These are phyloP conservation scores for Meloidogyne chitwoodi DNA, from an alignment of 1,140 invertebrate genomes.

Conservation along the genomic window DNA sequence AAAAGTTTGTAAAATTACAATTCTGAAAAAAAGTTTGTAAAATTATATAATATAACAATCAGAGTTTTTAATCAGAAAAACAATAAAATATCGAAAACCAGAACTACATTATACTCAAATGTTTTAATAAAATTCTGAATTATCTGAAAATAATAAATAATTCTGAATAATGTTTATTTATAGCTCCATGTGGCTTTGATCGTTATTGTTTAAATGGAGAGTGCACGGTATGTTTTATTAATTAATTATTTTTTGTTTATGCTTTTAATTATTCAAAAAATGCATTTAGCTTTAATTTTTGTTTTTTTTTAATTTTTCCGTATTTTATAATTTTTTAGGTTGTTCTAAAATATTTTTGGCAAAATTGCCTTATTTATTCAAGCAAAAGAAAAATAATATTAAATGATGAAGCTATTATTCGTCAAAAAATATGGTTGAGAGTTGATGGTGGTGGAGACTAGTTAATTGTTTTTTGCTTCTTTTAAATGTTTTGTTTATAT, in stretches of 20 bases:
- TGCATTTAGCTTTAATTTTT: no score
- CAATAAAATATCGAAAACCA: no score
- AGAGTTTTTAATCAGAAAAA: no score
- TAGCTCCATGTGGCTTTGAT: conserved; percentile 55
- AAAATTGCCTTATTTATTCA: conserved; percentile 6
- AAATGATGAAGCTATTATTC: neutral
- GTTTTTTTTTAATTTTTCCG: neutral
- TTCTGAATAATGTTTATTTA: neutral
- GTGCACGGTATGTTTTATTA: conserved; percentile 48
- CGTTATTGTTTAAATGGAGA: conserved; percentile 58
- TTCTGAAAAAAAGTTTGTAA: no score
- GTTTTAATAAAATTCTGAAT: neutral
- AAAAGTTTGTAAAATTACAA: neutral
- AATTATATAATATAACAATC: no score
- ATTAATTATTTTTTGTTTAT: neutral
- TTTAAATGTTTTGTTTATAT: neutral
- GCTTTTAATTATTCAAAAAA: neutral
- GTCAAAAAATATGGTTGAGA: conserved; percentile 1
- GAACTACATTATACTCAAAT: no score
- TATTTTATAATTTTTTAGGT: conserved; percentile 6
- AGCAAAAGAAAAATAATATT: neutral
- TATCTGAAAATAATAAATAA: neutral
- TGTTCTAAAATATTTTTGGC: conserved; percentile 18
- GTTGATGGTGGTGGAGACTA: conserved; percentile 2
- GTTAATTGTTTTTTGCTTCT: neutral